Percentiles rank a stretch among this genome's conserved stretches.
Conservation (phyloP, 1,140 invertebrate species). For the Bactericera cockerelli region DNA sequence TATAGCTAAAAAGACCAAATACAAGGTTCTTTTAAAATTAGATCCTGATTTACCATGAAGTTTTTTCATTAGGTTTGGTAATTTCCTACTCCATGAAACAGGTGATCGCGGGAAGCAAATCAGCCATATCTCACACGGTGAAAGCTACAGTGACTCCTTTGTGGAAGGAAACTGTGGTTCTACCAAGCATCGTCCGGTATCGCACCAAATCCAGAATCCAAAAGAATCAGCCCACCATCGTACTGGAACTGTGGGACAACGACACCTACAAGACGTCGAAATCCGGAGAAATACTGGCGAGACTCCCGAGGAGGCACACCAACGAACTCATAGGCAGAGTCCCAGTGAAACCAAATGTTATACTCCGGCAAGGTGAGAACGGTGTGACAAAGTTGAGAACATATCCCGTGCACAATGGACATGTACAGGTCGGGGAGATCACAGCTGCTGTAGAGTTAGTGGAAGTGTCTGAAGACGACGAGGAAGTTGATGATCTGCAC, state of each 20-base stretch:
- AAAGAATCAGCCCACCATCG: background rate
- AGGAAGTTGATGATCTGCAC: background rate
- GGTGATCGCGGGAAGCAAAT: background rate
- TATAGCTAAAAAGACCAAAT: too few species aligned
- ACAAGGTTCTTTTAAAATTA: too few species aligned
- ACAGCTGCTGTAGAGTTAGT: conserved; percentile 1
- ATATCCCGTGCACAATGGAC: background rate
- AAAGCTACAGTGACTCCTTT: background rate
- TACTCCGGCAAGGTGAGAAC: background rate
- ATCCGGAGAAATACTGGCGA: too few species aligned
- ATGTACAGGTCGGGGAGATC: background rate
- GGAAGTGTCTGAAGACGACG: background rate
- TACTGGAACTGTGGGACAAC: background rate
- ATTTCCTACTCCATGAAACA: too few species aligned
- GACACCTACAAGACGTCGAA: background rate
- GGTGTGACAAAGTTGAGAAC: background rate
- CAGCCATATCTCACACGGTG: background rate
- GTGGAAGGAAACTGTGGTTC: background rate
- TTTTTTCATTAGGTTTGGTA: too few species aligned
- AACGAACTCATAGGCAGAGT: background rate
- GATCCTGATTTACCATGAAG: too few species aligned
- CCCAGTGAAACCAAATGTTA: background rate
- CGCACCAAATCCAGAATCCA: background rate
- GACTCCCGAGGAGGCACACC: background rate
- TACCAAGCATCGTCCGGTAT: background rate